These are phyloP conservation scores for Eristalis arbustorum DNA, from an alignment of 2,888 invertebrate genomes.

Conservation along the genomic window DNA sequence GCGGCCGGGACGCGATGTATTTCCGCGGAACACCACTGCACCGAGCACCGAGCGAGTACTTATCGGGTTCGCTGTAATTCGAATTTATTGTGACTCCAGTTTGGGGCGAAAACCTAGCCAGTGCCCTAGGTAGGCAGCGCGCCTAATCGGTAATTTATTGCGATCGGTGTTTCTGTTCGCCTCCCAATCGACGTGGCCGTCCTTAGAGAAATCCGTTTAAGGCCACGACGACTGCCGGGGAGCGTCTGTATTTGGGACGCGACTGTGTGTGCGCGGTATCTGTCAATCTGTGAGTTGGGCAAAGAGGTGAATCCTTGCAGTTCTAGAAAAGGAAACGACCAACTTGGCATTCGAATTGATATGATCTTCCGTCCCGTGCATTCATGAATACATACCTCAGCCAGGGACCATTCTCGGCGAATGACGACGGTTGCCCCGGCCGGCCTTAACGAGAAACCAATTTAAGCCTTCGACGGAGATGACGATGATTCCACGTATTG, in stretches of 20 bases:
- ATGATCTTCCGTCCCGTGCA: slow-evolving; percentile 65
- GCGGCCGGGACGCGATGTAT: neutral
- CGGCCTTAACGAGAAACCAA: slow-evolving; percentile 66
- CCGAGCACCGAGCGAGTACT: slow-evolving; percentile 54
- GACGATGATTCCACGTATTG: slow-evolving; percentile 48
- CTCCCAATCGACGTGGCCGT: neutral
- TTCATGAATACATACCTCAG: slow-evolving; percentile 48
- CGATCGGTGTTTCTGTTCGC: slow-evolving; percentile 72
- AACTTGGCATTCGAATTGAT: slow-evolving; percentile 53
- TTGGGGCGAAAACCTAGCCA: slow-evolving; percentile 32
- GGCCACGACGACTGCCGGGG: slow-evolving; percentile 6
- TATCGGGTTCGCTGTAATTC: slow-evolving; percentile 63
- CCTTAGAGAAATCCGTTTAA: slow-evolving; percentile 16
- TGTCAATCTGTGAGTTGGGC: slow-evolving; percentile 25
- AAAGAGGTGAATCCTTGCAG: slow-evolving; percentile 47
- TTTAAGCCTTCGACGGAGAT: slow-evolving; percentile 70
- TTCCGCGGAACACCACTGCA: slow-evolving; percentile 24
- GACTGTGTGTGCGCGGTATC: neutral
- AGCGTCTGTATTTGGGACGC: neutral
- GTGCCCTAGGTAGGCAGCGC: slow-evolving; percentile 70
- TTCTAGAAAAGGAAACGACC: slow-evolving; percentile 64
- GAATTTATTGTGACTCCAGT: slow-evolving; percentile 64
- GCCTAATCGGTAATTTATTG: slow-evolving; percentile 79
- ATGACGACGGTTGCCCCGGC: slow-evolving; percentile 1
- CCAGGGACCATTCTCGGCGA: slow-evolving; percentile 52